These are phyloP conservation scores for Micoletzkya japonica DNA, from an alignment of 2,888 invertebrate species.

Conservation along the genomic window DNA sequence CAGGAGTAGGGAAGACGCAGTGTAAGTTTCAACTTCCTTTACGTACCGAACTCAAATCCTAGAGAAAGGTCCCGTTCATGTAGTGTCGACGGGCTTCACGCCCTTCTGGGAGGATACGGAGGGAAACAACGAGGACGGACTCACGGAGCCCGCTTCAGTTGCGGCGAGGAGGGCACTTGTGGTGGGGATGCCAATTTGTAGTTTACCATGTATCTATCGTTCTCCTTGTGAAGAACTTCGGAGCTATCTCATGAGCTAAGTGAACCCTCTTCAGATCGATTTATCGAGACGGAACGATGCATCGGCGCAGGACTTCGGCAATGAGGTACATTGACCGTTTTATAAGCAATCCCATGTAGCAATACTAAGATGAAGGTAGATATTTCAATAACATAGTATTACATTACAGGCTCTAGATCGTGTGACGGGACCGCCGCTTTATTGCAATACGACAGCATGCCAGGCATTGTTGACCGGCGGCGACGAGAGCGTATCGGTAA, in stretches of 20 bases:
- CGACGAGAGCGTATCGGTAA: too few relatives aligned
- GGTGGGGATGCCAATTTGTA: background rate
- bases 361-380: background rate
- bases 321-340: too few relatives aligned
- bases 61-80: too few relatives aligned
- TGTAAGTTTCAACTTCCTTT: too few relatives aligned
- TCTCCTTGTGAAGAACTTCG: background rate
- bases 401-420: too few relatives aligned
- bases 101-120: conserved; percentile 22
- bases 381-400: background rate
- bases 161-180: background rate
- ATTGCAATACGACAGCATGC: conserved; percentile 20
- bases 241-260: background rate
- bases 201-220: background rate
- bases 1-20: too few relatives aligned
- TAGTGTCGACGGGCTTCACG: conserved; percentile 9
- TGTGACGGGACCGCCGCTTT: conserved; percentile 9
- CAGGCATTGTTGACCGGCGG: background rate
- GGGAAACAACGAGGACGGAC: conserved; percentile 12
- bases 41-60: too few relatives aligned
- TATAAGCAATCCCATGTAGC: too few relatives aligned
- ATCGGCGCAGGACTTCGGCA: too few relatives aligned
- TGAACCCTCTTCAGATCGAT: background rate
- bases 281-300: background rate
- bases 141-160: conserved; percentile 8